Base-by-base conservation (phyloP, 1,140 invertebrate species). In the Zaprionus gabonicus region DNA sequence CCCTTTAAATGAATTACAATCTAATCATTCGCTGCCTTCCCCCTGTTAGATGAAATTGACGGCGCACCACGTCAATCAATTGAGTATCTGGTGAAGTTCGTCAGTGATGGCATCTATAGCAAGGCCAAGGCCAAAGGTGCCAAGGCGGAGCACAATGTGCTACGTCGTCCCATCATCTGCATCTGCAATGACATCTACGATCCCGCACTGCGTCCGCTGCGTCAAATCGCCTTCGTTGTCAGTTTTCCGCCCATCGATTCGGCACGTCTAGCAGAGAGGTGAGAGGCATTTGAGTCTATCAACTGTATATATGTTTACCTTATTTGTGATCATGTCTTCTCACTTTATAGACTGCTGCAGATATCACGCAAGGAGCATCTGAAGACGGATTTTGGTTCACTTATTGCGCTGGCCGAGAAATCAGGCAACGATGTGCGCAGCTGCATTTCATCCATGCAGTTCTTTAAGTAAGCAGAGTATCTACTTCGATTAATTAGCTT, bases 121-220 rank as follows among this genome's bases (percentile, higher is more conserved):
- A 95, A 94, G 93, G 95, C 88, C 68, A 93, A 92, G 93, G 95
- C 94, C 93, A 95, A 93, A 92, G 94, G 78, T 55, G 93, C 84
- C 91, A 94, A 84, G 93, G 92, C 81, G 62, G 86, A 76, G 75
- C 80, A 84, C n/a, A 94, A 94, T 70, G 92, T 96, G 74, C 93
- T 97, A 55, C 94, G 95, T 63, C 93, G 98, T 75, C 98, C 98
- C 1, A 96, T 99, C 10, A 98, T 99, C 80, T 99, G 98, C 92
- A 99, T 99, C 80, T 99, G 98, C 91, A 99, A 99, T 93, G 98
- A 99, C 91, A 94, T 97, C 81, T 99, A 99, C 92, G 96, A 96
- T 15, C 96, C 98, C 38, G 95, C 98, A 0, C 93, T 99, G 62
- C 94, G 97, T 90, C 95, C 94, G 1, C 76, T 96, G 12, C 93